Evolutionary conservation across 2,113 vertebrate species (phyloP).

Genomic region (Hypanus sabinus): DNA sequence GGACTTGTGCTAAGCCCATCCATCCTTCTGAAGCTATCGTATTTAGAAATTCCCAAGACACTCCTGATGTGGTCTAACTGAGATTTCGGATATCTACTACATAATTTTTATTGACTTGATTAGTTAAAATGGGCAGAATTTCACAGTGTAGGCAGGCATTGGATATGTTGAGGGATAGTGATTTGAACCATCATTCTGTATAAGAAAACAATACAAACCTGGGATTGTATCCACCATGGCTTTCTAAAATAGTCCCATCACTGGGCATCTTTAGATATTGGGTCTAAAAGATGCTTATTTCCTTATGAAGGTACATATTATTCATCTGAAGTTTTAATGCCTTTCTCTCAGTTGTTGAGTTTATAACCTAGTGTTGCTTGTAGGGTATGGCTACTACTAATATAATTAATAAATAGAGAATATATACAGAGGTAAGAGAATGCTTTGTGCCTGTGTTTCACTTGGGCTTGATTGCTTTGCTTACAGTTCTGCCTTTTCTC

Average conservation of each 20-base stretch:
- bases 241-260: neutral
- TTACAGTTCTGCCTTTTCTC: slow-evolving; percentile 42
- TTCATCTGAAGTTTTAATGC: neutral
- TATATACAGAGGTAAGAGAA: neutral
- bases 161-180: neutral
- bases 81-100: no score
- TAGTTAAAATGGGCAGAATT: neutral
- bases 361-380: neutral
- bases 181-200: neutral
- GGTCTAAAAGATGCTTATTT: neutral
- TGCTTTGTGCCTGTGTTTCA: neutral
- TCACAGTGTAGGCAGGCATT: neutral
- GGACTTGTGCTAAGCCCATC: no score
- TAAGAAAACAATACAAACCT: neutral
- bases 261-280: neutral
- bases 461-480: slow-evolving; percentile 36
- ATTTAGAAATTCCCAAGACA: no score
- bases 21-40: no score
- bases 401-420: neutral
- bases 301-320: neutral
- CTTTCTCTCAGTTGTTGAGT: neutral
- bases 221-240: neutral
- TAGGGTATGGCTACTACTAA: no score
- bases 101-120: no score
- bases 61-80: no score